phyloP scores from a whole-genome alignment of 1,140 invertebrate genomes.

The Temnothorax longispinosus region DNA sequence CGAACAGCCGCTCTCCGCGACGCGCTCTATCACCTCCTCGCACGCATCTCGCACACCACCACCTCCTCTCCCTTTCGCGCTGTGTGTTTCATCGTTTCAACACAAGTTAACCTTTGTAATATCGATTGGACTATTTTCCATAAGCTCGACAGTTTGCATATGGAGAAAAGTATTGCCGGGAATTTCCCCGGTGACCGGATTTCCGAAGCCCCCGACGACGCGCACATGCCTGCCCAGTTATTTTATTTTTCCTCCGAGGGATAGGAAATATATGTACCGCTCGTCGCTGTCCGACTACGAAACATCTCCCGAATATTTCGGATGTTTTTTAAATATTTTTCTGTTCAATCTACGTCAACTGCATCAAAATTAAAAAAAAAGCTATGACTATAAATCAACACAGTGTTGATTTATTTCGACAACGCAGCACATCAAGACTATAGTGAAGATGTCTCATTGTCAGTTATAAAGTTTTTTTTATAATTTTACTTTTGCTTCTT shows the following conservation, averaged over 20 bases:
- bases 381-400: not conserved
- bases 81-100: not conserved
- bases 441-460: not conserved
- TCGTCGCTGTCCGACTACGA: not conserved
- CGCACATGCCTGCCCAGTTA: not conserved
- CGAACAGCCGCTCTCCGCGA: not conserved
- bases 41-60: not conserved
- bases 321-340: not conserved
- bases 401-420: not conserved
- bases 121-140: constrained; percentile 10
- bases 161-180: not conserved
- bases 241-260: constrained; percentile 21
- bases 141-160: constrained; percentile 13
- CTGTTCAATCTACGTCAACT: not conserved
- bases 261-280: not conserved
- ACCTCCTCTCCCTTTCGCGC: not conserved
- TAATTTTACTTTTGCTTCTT: not conserved
- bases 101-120: constrained; percentile 18
- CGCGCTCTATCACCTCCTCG: constrained; percentile 19
- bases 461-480: not conserved
- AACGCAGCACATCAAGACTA: not conserved
- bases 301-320: not conserved
- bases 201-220: not conserved
- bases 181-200: constrained; percentile 49
- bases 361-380: not conserved